Evolutionary conservation across 1,140 invertebrate genomes (phyloP), one percentile per base, ranked within the genome.

Genomic region (Sarcophaga bullata): DNA sequence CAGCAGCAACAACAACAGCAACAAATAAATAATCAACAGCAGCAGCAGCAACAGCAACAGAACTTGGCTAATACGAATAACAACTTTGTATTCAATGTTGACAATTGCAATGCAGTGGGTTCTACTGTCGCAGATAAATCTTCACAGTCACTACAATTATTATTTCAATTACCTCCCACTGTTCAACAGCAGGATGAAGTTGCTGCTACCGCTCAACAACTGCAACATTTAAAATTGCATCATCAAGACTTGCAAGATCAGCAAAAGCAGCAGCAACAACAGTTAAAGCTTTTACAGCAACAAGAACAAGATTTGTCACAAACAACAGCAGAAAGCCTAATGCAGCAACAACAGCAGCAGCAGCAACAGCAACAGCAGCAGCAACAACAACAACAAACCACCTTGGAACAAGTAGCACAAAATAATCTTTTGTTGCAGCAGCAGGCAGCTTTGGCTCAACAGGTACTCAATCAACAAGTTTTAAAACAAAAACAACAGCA

Each of bases 21-120:
- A 4, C 25, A 37, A 37, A 37, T 37, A 37, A 37, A 37, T 37
- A 37, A 37, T 37, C 91, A 89, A 48, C 82, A 82, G 8, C 15
- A 85, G 84, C 49, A 86, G 84, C 80, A 84, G 11, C 84, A 84
- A 15, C 84, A 84, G 15, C 82, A 83, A 19, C 73, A 80, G 37
- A 75, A 54, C 47, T 46, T 50, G 50, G 68, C 11, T 17, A 81
- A 47, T 84, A 86, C 15, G 11, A 83, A 86, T 73, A 85, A 87
- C 13, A 90, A 90, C 72, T 90, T 88, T 82, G 88, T 90, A 3
- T 90, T 90, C 48, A 90, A 90, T 83, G 86, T 90, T 68, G 89
- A 90, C 46, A 85, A 86, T 50, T 83, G 75, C 13, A 54, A 17
- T 62, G 80, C 17, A 17, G 80, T n/a, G 8, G 54, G 54, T 11